Base-by-base conservation (phyloP, 2,113 vertebrate genomes). In the Esox niger region DNA sequence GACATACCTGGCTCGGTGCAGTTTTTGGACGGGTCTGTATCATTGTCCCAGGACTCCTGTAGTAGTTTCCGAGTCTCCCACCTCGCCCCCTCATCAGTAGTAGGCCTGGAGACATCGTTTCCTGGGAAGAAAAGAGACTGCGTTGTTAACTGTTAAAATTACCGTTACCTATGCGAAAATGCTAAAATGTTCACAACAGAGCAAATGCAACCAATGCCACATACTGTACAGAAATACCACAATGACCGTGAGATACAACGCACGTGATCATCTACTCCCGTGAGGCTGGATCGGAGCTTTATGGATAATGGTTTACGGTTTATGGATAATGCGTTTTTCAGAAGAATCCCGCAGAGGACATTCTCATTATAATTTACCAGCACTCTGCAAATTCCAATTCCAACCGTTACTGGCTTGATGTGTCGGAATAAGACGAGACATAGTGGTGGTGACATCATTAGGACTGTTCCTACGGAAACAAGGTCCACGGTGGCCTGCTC, bases 1-100 rank as follows among this genome's bases (percentile, higher is more conserved):
- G 4, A 61, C 79, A 85, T 91, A 98, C 97, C 97, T 91, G 97
- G 97, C 17, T 95, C 94, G 1, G 97, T 98, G 89, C 97, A 99
- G 83, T 99, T 99, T 70, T 92, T 97, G 2, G 71, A 84, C 0
- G 38, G 68, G 62, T 78, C 61, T 0, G 92, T 94, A 4, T 74
- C 54, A 52, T 95, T 94, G 66, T 84, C 84, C 52, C 87, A 81
- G 0, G 64, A 66, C 0, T 88, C 80, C 38, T 96, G 93, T 61
- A 98, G 89, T 2, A 98, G 90, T 79, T 87, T 91, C n/a, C 97
- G 94, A 32, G 91, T 87, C 2, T 83, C 92, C 95, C 95, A 93
- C 20, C 84, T 84, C 29, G 68, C 81, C 43, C 79, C 81, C 33
- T 73, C 79, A 30, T 85, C 91, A 32, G 82, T 35, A 32, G 89